Evolutionary conservation across 30 jellyfish, hydroid and myxozoan genomes (phyloP).

Genomic region (Morbakka virulenta): DNA sequence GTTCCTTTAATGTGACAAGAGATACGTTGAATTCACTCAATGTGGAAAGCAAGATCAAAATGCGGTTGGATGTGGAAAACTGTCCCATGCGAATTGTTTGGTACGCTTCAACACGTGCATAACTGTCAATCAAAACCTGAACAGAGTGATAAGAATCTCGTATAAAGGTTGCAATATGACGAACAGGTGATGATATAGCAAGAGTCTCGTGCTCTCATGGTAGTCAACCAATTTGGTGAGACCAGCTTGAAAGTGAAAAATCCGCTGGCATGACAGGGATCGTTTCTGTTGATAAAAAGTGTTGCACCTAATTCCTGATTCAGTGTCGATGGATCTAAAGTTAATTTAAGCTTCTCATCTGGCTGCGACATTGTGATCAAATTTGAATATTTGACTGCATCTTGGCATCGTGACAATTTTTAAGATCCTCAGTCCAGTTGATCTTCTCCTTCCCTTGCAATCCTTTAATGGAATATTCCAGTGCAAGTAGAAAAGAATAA

Average conservation of each 20-base stretch:
- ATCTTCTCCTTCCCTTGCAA: not conserved
- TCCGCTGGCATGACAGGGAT: not conserved
- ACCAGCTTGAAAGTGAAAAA: not conserved
- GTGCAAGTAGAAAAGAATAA: not conserved
- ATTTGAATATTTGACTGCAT: not conserved
- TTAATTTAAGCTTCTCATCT: constrained; percentile 5
- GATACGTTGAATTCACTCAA: no score
- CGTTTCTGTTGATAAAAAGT: not conserved
- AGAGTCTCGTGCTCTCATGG: no score
- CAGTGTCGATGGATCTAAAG: not conserved
- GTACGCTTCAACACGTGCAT: no score
- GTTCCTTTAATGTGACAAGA: no score
- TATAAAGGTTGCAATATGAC: no score
- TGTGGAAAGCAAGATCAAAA: no score
- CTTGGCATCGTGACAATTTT: constrained; percentile 3
- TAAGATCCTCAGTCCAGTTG: constrained; percentile 1
- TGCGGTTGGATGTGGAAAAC: no score
- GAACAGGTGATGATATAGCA: no score
- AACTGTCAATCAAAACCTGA: no score
- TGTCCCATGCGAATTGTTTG: no score
- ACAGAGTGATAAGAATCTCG: no score
- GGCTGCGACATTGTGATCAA: not conserved
- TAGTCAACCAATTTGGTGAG: constrained; percentile 15
- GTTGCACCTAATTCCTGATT: constrained; percentile 5
- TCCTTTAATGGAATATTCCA: constrained; percentile 2